Conservation (phyloP, 2,888 invertebrate genomes). For the Cerceris rybyensis region DNA sequence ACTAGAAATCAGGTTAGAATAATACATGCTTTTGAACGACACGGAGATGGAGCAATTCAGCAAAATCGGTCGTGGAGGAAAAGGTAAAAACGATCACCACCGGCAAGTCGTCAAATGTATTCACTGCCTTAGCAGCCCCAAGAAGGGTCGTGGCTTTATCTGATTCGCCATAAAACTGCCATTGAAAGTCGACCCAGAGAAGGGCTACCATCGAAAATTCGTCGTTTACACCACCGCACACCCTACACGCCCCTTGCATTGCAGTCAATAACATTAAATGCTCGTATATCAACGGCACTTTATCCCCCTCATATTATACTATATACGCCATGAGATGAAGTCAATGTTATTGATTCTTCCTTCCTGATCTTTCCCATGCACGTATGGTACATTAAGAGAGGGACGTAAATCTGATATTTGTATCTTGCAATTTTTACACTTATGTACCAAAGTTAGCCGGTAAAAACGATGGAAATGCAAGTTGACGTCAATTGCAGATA, state of each 20-base stretch:
- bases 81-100: slow-evolving; percentile 58
- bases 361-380: not conserved
- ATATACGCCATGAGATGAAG: slow-evolving; percentile 18
- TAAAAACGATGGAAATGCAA: too few species aligned
- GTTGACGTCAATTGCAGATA: too few species aligned
- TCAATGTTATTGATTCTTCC: slow-evolving; percentile 36
- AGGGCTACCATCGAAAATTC: slow-evolving; percentile 53
- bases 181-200: slow-evolving; percentile 52
- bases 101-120: slow-evolving; percentile 66
- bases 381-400: not conserved
- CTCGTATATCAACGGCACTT: slow-evolving; percentile 66
- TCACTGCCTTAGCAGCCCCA: slow-evolving; percentile 50
- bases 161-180: slow-evolving; percentile 70
- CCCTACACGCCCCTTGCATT: slow-evolving; percentile 37
- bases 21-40: slow-evolving; percentile 43
- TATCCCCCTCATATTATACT: slow-evolving; percentile 33
- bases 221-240: slow-evolving; percentile 47
- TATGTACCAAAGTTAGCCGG: not conserved
- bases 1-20: slow-evolving; percentile 41
- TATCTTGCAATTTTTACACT: not conserved
- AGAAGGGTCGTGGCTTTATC: slow-evolving; percentile 64
- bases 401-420: not conserved
- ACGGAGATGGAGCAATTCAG: slow-evolving; percentile 35
- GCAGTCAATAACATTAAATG: slow-evolving; percentile 67
- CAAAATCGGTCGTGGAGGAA: slow-evolving; percentile 50